A percentile compares a stretch with the other conserved stretches of the same genome.
Conservation (phyloP, 2,797 vertebrate species). For the Etheostoma perlongum region DNA sequence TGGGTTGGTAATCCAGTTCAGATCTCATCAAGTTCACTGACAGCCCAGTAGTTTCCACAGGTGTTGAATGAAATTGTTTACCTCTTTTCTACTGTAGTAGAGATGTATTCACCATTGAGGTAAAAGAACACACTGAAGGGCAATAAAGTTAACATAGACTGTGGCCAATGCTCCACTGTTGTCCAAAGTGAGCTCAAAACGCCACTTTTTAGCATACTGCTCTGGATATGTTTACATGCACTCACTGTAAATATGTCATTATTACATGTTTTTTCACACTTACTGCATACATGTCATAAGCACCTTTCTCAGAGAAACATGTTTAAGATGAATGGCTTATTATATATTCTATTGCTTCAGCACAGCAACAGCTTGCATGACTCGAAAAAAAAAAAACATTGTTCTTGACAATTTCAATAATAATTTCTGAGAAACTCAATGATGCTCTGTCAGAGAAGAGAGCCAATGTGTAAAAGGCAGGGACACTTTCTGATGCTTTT, state of each 20-base stretch:
- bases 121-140: neutral
- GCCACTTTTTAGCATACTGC: too few relatives aligned
- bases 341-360: neutral
- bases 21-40: constrained; percentile 2
- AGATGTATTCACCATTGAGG: neutral
- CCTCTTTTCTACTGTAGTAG: neutral
- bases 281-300: neutral
- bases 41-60: neutral
- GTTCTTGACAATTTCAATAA: neutral
- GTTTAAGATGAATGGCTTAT: neutral
- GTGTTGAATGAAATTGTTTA: neutral
- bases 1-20: neutral
- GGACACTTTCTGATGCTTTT: neutral
- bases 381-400: neutral
- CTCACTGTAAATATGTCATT: neutral
- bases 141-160: neutral
- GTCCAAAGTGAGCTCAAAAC: neutral
- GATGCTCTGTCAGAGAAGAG: neutral
- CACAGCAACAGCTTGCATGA: neutral
- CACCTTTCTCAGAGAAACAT: neutral
- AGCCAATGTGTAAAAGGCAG: too few relatives aligned
- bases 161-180: too few relatives aligned
- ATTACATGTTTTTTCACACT: neutral
- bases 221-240: neutral
- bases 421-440: neutral